Base-by-base conservation (phyloP, 2,113 vertebrate species). In the Melierax canorus region DNA sequence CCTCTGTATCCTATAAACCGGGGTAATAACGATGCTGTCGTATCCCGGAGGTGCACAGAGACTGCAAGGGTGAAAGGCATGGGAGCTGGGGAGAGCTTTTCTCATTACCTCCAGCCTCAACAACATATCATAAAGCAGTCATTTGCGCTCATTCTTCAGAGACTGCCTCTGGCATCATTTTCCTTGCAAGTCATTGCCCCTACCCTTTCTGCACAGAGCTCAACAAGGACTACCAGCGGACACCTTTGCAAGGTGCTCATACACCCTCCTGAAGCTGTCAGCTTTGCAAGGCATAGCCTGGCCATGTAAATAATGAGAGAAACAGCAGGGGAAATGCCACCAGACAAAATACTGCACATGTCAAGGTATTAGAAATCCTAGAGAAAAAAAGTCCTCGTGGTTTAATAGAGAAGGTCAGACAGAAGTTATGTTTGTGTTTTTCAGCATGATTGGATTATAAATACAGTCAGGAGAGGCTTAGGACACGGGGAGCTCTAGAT, bases 361-460 rank as follows among this genome's bases (percentile, higher is more conserved):
- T 53, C 94, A 88, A 63, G 32, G 74, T 55, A 48, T 58, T 67
- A 53, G 58, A 94, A 94, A 95, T 64, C 58, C 43, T 46, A 43
- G n/a, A 11, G 4, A 64, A 86, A 50, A 27, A 27, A 64, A 53
- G 39, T 41, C 43, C 74, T 80, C 4, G 0, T 12, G 46, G 68
- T 94, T 80, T 91, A 89, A 67, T 74, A 32, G 76, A 63, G 60
- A 81, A 89, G 62, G 90, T 88, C 91, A 83, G 73, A 46, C 30
- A 92, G 83, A 87, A 91, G 64, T 91, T 85, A 87, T 59, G 78
- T 46, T 85, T 88, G 63, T 60, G 64, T 39, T 94, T 91, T 92
- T 67, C 94, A 91, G 55, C 82, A 50, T 68, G 74, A 95, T 48
- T 96, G 76, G 56, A 79, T 90, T 97, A 85, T 95, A 96, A 96